Base-by-base conservation (phyloP, 2,113 vertebrate species). In the Nothoprocta pentlandii region DNA sequence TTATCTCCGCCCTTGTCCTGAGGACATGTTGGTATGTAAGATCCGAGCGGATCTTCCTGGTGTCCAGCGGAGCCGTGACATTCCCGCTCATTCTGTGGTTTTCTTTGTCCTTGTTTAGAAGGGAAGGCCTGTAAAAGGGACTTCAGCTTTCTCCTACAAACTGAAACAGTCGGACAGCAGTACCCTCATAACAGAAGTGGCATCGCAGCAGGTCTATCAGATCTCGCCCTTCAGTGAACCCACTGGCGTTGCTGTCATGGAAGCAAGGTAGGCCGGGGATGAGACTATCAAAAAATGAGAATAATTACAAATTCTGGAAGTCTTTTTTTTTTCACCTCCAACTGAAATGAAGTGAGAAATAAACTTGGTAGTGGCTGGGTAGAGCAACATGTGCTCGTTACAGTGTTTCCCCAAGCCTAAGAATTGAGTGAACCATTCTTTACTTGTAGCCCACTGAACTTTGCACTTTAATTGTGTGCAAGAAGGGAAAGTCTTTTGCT, bases 201-300 rank as follows among this genome's bases (percentile, higher is more conserved):
- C n/a, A 4, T 98, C 98, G 1, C 91, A 97, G 85, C 98, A 99
- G 94, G 59, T 98, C 15, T 97, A 98, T 80, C 96, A 98, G 87
- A 98, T 98, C 85, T 97, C 98, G 34, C 98, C 97, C 4, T 91
- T 99, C 92, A 94, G 70, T 78, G 98, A 98, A 89, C 92, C 87
- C 15, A 95, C 97, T 0, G 98, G 98, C n/a, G 97, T 98, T 73
- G 98, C 98, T 44, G 84, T 98, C 79, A 98, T 92, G 68, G 97
- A 97, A 93, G 97, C 97, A 69, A 98, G 94, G 99, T 99, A 97
- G 73, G 97, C 64, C 61, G 58, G 23, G 67, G 10, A 7, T 1
- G 7, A n/a, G 46, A 12, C 88, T 80, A 26, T 56, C 49, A 73
- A 13, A 13, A 80, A 93, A 39, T 28, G 20, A 85, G 13, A 68